These are phyloP conservation scores for Saccopteryx bilineata DNA, from an alignment of 2,113 vertebrate genomes.

Conservation along the genomic window DNA sequence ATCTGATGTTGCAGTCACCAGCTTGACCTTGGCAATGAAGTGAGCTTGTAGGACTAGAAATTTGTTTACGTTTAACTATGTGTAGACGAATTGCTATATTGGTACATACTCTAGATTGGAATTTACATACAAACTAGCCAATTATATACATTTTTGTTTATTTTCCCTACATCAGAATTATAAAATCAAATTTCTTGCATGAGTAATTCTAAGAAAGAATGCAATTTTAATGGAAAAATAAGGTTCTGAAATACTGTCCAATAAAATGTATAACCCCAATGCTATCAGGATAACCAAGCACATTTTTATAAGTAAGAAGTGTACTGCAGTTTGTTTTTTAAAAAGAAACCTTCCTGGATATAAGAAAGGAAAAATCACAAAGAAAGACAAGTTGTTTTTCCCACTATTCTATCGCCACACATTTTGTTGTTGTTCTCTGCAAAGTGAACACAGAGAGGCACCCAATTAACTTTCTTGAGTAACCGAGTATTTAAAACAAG, in stretches of 20 bases:
- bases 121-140: constrained; percentile 61
- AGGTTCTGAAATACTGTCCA: constrained; percentile 10
- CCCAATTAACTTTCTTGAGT: constrained; percentile 64
- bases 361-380: constrained; percentile 9
- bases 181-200: constrained; percentile 50
- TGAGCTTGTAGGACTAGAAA: neutral
- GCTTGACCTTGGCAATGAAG: constrained; percentile 32
- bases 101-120: neutral
- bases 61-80: constrained; percentile 59
- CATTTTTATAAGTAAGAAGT: constrained; percentile 35
- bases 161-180: constrained; percentile 20
- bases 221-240: constrained; percentile 25
- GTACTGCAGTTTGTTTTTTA: neutral
- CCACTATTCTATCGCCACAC: neutral
- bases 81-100: neutral
- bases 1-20: constrained; percentile 47
- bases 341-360: neutral
- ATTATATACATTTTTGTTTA: constrained; percentile 57
- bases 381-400: constrained; percentile 22
- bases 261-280: constrained; percentile 1
- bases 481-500: constrained; percentile 77
- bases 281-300: neutral
- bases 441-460: constrained; percentile 26
- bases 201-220: constrained; percentile 53
- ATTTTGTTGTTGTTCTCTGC: constrained; percentile 56